Conservation (phyloP, 2,113 vertebrate genomes). For the Thinocorus orbignyianus region DNA sequence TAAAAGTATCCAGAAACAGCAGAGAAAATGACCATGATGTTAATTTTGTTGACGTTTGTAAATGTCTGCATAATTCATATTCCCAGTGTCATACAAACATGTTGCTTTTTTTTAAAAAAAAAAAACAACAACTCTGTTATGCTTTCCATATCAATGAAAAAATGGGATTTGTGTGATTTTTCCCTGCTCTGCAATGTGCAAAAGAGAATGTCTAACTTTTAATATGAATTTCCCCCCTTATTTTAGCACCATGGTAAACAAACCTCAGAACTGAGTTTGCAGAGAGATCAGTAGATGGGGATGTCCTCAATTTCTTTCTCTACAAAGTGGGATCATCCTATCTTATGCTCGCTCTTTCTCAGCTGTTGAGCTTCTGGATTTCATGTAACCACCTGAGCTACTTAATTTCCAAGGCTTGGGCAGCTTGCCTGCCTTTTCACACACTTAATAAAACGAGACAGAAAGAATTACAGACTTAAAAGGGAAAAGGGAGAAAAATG, state of each 20-base stretch:
- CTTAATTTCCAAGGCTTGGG: slow-evolving; percentile 60
- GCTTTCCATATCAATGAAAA: not conserved
- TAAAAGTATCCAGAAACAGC: not conserved
- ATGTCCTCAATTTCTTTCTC: not conserved
- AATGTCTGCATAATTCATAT: not conserved
- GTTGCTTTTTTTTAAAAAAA: fast-evolving
- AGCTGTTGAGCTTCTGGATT: not conserved
- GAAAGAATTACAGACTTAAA: slow-evolving; percentile 62
- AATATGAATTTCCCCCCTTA: not conserved
- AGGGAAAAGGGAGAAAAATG: slow-evolving; percentile 24
- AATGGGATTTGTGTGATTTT: not conserved
- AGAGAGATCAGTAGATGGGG: not conserved
- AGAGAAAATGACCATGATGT: not conserved
- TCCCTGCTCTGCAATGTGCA: fast-evolving
- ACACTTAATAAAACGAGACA: slow-evolving; percentile 73
- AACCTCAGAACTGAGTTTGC: not conserved
- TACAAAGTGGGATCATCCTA: not conserved
- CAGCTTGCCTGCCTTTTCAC: slow-evolving; percentile 63
- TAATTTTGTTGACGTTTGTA: not conserved
- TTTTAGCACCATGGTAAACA: not conserved
- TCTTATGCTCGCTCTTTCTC: not conserved
- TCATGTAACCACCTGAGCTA: slow-evolving; percentile 38
- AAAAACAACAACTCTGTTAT: not conserved
- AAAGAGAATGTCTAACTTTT: not conserved
- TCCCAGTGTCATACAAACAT: not conserved